Base-by-base conservation (phyloP, 2,797 vertebrate genomes). In the Telmatherina bonti region DNA sequence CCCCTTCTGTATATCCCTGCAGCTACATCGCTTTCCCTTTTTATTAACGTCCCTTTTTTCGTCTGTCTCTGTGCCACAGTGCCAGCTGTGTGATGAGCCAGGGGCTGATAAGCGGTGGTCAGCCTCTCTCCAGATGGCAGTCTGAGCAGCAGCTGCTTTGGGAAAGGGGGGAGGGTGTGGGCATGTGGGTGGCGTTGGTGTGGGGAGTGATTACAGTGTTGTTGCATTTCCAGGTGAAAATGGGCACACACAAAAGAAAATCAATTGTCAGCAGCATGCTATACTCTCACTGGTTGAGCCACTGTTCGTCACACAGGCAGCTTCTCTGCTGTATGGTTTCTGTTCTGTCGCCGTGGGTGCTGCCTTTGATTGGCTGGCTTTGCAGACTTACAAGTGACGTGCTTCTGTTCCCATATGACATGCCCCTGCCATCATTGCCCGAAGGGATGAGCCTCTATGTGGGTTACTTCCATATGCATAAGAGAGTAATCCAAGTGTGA, bases 101-200 rank as follows among this genome's bases (percentile, higher is more conserved):
- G 88, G 88, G 88, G 90, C 85, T 91, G 92, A 93, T 91, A 90
- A 91, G 90, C 90, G 88, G 84, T 89, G 92, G 90, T 91, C 92
- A 86, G 83, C 79, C 87, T 88, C 90, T 92, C 86, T 94, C 91
- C 92, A 93, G 93, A 91, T 92, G 93, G 91, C 89, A 90, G 89
- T 67, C 81, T 75, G 88, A 92, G 85, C 89, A 92, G 89, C 92
- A 93, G 92, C 92, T 92, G 93, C 89, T 89, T 82, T 77, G 62
- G 59, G 55, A 79, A 76, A 60, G 81, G 51, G 52, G 81, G 62
- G 77, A 58, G 81, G 56, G 52, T 81, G 64, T 77, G 36, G 78
- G 62, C 74, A 31, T 75, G 63, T 63, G 51, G 75, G 62, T 68
- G 80, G 78, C 62, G 83, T 62, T 74, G 74, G 54, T 47, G 66